Base-by-base conservation (phyloP, 2,888 invertebrate species). In the Noctua comes region DNA sequence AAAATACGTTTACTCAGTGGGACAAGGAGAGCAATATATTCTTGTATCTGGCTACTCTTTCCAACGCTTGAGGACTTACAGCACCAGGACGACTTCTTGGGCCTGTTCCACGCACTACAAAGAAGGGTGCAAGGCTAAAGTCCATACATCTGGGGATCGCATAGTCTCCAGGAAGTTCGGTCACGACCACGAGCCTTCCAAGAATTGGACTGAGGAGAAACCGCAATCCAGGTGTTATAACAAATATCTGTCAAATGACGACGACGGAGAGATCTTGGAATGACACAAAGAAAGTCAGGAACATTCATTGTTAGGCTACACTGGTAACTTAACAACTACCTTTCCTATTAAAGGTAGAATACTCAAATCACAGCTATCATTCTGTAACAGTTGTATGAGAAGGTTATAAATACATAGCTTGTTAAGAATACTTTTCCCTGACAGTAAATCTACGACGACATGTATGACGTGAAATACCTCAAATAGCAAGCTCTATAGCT, bases 41-140 rank as follows among this genome's bases (percentile, higher is more conserved):
- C 68, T 82, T 18, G 48, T 80, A 51, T 43, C 66, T 68, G 82
- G 79, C 10, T 80, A 80, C 27, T 68, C 79, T 31, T 80, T 59
- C 83, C 43, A 54, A 27, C 77, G 82, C 21, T 36, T 80, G 21
- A 82, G 73, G 48, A 71, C 74, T 10, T 84, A 82, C 10, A 80
- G 68, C 40, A 68, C 83, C 27, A 76, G 51, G 36, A 68, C 68
- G 21, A 80, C 77, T 6, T 62, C 77, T 8, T 83, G 80, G 80
- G 83, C 78, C n/a, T 80, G 83, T 40, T 51, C 83, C 16, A 59
- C 80, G 13, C 79, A 80, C 46, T 78, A 83, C 43, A 70, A 65
- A 31, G 79, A 54, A 76, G 77, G 83, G 18, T 82, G 83, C 77
- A 80, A 82, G 24, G 83, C 80, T 18, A 80, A 76, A 31, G 27